phyloP scores from a whole-genome alignment of 2,888 invertebrate genomes.

The Eumacrocentrus americanus region DNA sequence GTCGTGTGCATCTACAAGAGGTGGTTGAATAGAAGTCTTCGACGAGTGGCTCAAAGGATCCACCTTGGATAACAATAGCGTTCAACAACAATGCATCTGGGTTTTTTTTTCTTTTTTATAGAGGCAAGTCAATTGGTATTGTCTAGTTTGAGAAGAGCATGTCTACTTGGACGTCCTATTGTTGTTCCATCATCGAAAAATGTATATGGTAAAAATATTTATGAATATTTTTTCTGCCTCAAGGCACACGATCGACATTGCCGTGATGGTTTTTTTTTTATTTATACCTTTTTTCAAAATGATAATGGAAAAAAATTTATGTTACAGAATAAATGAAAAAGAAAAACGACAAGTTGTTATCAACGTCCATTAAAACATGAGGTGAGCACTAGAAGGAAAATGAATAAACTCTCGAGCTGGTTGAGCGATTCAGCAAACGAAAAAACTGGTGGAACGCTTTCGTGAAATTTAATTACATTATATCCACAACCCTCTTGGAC shows the following conservation, averaged over 20 bases:
- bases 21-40: neutral
- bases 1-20: neutral
- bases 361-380: neutral
- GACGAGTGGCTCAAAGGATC: neutral
- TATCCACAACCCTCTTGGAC: slow-evolving; percentile 2
- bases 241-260: neutral
- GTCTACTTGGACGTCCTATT: neutral
- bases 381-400: slow-evolving; percentile 12
- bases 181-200: neutral
- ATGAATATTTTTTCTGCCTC: neutral
- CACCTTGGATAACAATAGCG: neutral
- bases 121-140: slow-evolving; percentile 1
- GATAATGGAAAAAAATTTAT: neutral
- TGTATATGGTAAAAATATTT: neutral
- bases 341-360: neutral
- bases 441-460: slow-evolving; percentile 14
- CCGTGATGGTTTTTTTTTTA: neutral
- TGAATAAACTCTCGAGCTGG: slow-evolving; percentile 16
- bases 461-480: slow-evolving; percentile 24
- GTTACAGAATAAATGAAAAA: slow-evolving; percentile 3
- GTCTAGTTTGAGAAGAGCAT: neutral
- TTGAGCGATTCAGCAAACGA: slow-evolving; percentile 8
- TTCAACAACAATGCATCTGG: slow-evolving; percentile 3
- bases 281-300: neutral
- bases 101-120: neutral